Percentiles rank a stretch among this genome's conserved stretches.
Conservation (phyloP, 2,888 invertebrate genomes). For the Rhabditoides inermis region DNA sequence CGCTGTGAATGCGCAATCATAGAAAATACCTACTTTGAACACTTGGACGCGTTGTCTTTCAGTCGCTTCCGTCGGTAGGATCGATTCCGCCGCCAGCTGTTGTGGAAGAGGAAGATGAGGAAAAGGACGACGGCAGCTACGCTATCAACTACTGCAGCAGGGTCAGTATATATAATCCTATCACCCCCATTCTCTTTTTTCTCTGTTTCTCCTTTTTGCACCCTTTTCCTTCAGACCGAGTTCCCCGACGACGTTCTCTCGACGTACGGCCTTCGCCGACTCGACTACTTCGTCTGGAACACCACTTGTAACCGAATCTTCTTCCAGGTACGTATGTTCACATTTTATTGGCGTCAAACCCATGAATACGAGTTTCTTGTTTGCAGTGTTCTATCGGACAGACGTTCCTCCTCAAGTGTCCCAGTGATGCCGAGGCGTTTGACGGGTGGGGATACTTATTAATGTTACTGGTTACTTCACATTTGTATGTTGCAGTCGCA, state of each 20-base stretch:
- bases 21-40: too few species aligned
- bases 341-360: not conserved
- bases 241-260: conserved; percentile 31
- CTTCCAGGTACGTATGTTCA: conserved; percentile 24
- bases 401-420: conserved; percentile 43
- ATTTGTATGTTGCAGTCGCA: too few species aligned
- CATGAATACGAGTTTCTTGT: too few species aligned
- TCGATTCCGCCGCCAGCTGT: conserved; percentile 11
- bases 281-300: conserved; percentile 49
- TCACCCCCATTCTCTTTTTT: too few species aligned
- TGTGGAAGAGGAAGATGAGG: conserved; percentile 12
- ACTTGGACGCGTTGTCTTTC: too few species aligned
- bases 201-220: not conserved
- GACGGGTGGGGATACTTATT: too few species aligned
- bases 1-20: too few species aligned
- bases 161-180: too few species aligned
- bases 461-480: too few species aligned
- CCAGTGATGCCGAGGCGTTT: conserved; percentile 40
- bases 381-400: conserved; percentile 47
- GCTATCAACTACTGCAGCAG: conserved; percentile 44
- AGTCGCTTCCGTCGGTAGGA: too few species aligned
- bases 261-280: conserved; percentile 28
- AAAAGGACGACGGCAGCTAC: conserved; percentile 21
- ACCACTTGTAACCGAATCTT: conserved; percentile 41
- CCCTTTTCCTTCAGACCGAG: conserved; percentile 13